Conservation (phyloP, 1,140 invertebrate genomes). For the Pentalonia nigronervosa region DNA sequence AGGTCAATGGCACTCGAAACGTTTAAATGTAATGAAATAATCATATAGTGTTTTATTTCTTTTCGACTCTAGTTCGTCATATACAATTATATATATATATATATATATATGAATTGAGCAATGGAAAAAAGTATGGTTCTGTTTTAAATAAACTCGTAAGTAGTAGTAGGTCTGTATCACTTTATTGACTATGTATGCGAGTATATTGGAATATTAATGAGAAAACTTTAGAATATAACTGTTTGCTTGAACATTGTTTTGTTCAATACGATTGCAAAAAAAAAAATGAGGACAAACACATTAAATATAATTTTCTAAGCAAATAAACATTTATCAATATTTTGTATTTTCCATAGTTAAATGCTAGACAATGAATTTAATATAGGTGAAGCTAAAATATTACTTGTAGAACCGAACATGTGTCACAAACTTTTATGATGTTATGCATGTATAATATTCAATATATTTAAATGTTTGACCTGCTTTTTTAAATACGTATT, state of each 20-base stretch:
- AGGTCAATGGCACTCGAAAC: slow-evolving; percentile 52
- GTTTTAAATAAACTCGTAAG: neutral
- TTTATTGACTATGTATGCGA: neutral
- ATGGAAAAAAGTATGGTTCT: neutral
- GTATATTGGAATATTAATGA: neutral
- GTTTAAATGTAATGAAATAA: slow-evolving; percentile 49
- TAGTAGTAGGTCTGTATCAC: neutral
- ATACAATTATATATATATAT: neutral
- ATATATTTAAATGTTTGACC: slow-evolving; percentile 9
- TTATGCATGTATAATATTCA: neutral
- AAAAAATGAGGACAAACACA: slow-evolving; percentile 27
- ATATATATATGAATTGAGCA: neutral
- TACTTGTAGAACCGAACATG: neutral
- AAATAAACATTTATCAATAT: neutral
- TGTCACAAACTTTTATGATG: neutral
- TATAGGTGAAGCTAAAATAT: neutral
- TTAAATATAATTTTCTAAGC: slow-evolving; percentile 23
- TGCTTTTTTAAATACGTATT: neutral
- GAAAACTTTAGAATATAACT: neutral
- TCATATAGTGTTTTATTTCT: slow-evolving; percentile 33
- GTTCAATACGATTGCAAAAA: neutral
- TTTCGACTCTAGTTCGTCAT: neutral
- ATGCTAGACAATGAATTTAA: neutral
- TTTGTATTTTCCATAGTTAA: slow-evolving; percentile 15
- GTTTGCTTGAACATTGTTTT: neutral